Evolutionary conservation across 2,888 invertebrate genomes (phyloP), one percentile per base, ranked within the genome.

Genomic region (Aelia acuminata): DNA sequence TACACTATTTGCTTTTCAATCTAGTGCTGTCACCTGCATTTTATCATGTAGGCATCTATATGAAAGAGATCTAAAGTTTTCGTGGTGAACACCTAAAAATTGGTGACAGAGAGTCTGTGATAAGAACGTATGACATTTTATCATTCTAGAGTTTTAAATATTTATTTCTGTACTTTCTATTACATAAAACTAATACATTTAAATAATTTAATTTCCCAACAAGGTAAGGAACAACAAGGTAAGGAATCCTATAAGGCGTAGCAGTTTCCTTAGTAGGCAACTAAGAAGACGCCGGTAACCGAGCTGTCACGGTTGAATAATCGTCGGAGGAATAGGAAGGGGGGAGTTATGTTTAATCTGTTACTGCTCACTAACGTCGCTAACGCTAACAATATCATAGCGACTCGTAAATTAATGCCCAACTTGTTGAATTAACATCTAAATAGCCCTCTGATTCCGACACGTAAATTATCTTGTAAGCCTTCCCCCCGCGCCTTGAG

Each of bases 341-440:
- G 10, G 35, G 63, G 63, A 70, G 63, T 70, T 70, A 70, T 70
- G 63, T 70, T 70, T 70, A 70, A 70, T 70, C 63, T 70, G 63
- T 70, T 70, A 70, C 63, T 70, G 63, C 63, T 70, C 63, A 70
- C 63, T 70, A 70, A 70, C 63, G 63, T 70, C 63, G 35, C 63
- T 70, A 35, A 35, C 63, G 63, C 63, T 70, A 70, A 70, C 63
- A 70, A 70, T 70, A 70, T 70, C 63, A n/a, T n/a, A 35, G 63
- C 63, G 18, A 70, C 63, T 70, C 63, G 63, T 70, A 70, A 70
- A 70, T 70, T 70, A 70, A 70, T 31, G 18, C 63, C 63, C 63
- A 70, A 70, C 63, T 70, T 70, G 63, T 70, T 70, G 63, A 70
- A 70, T 70, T 70, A 70, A 70, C 63, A 70, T 70, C 63, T 70